A percentile compares a stretch with the other conserved stretches of the same genome.
These are phyloP conservation scores for Trichechus manatus DNA, from an alignment of 2,113 vertebrate species.

Conservation along the genomic window DNA sequence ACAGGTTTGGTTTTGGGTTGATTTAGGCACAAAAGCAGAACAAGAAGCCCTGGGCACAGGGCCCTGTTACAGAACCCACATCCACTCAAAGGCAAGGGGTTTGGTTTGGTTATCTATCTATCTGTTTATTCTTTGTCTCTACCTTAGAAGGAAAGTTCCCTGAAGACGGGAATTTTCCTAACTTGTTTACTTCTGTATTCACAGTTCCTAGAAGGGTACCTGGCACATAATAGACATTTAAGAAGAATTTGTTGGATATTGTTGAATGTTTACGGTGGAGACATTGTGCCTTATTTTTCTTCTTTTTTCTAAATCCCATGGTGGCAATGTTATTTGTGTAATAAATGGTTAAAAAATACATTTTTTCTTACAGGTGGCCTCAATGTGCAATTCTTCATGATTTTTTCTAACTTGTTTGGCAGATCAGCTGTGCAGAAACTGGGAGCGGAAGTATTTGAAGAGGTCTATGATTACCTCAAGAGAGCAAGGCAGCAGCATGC, in stretches of 20 bases:
- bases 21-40: too few species aligned
- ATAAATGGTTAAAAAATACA: not conserved
- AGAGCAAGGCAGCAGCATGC: conserved; percentile 82
- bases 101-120: too few species aligned
- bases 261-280: not conserved
- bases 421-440: conserved; percentile 89
- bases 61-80: too few species aligned
- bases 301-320: not conserved
- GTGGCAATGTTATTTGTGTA: not conserved
- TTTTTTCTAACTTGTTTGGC: conserved; percentile 29
- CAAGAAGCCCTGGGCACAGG: too few species aligned
- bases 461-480: conserved; percentile 89
- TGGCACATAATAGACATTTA: not conserved
- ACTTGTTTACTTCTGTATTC: not conserved
- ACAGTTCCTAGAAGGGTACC: not conserved
- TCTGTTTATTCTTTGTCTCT: not conserved
- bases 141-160: not conserved
- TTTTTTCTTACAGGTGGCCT: not conserved
- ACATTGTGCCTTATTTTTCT: not conserved
- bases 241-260: not conserved
- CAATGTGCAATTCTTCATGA: not conserved
- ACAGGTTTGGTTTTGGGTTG: too few species aligned
- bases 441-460: conserved; percentile 87
- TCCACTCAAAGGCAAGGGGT: too few species aligned
- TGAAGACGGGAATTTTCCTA: not conserved